Base-by-base conservation (phyloP, 2,888 invertebrate genomes). In the Heliconius ethilla region DNA sequence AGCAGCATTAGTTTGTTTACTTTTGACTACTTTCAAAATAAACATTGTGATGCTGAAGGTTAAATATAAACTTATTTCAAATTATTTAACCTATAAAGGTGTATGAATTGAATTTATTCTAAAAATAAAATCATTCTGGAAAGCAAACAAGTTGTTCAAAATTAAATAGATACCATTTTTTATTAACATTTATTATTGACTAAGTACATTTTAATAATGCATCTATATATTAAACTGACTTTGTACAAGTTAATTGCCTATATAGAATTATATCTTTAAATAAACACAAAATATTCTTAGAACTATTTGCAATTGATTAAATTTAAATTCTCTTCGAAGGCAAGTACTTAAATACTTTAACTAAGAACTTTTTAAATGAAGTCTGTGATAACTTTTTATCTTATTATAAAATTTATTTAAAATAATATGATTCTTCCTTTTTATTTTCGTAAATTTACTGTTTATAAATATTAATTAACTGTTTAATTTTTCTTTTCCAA, bases 1-100 rank as follows among this genome's bases (percentile, higher is more conserved):
- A 2, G 25, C 72, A 66, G 25, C 45, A 37, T 37, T 55, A 67
- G 78, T 78, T 81, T 82, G 79, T 82, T 82, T 82, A 81, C 82
- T 27, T 78, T 70, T 76, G 55, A 22, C 33, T 75, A 59, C 29
- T 29, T 70, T 65, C 63, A 55, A 22, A 69, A 55, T 59, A 37
- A 70, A 37, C 63, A 45, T 1, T 13, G 15, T 18, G 22, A n/a
- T 37, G 13, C 6, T 69, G 11, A 25, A 69, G 15, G 69, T 69
- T 40, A 69, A 13, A 67, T 40, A 69, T 25, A 1, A 40, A 15
- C n/a, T 10, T 63, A 13, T 33, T 22, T 9, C 3, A 7, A 25
- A n/a, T 40, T 40, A 67, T 15, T n/a, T 25, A 40, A 40, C 15
- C 1, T 25, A 18, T 37, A n/a, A n/a, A 37, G 5, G 7, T 40